These are phyloP conservation scores for Otus sunia DNA, from an alignment of 2,113 vertebrate genomes.

Conservation along the genomic window DNA sequence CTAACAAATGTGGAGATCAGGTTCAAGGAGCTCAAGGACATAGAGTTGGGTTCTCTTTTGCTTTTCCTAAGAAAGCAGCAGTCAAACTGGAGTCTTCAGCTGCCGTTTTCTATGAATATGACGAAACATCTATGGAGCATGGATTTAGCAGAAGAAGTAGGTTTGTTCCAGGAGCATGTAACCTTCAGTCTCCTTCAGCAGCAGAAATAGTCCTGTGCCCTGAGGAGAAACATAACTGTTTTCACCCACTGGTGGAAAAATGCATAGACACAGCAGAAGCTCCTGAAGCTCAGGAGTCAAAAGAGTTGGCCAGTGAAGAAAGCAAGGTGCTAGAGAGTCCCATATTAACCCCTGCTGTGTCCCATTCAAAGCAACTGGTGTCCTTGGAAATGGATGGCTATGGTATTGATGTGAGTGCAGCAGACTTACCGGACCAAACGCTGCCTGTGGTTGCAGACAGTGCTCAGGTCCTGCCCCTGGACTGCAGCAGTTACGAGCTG, in stretches of 20 bases:
- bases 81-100: conserved; percentile 87
- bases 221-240: conserved; percentile 58
- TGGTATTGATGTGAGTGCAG: background rate
- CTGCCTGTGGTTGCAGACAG: background rate
- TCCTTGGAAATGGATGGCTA: background rate
- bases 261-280: background rate
- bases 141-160: conserved; percentile 74
- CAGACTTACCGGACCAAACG: background rate
- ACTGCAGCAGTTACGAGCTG: background rate
- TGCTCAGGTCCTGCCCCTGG: background rate
- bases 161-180: conserved; percentile 69
- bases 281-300: conserved; percentile 43
- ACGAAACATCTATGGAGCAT: conserved; percentile 72
- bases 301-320: conserved; percentile 23
- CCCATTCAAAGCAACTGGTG: background rate
- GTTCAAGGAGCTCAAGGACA: conserved; percentile 71
- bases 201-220: conserved; percentile 55
- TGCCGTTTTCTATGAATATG: conserved; percentile 84
- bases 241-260: conserved; percentile 31
- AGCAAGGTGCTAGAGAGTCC: background rate
- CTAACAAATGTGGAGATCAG: conserved; percentile 69
- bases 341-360: background rate
- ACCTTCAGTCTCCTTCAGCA: conserved; percentile 51
- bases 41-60: conserved; percentile 85
- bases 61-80: conserved; percentile 84